Evolutionary conservation across 2,888 invertebrate species (phyloP).

Genomic region (Trypoxylon attenuatum): DNA sequence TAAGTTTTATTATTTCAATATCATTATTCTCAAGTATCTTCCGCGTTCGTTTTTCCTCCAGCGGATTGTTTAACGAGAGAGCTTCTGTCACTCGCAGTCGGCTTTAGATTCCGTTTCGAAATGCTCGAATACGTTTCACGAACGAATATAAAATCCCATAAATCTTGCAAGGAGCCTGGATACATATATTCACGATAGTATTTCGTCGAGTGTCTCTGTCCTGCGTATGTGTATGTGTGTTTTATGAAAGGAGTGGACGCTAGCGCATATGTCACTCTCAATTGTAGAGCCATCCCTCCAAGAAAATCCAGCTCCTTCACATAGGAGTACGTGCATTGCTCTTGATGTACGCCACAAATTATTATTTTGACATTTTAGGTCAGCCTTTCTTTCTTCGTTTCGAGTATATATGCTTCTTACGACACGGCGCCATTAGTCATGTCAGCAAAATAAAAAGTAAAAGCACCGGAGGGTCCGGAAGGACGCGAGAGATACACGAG

Average conservation of each 20-base stretch:
- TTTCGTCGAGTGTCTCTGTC: too few relatives aligned
- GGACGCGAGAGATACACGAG: slow-evolving; percentile 58
- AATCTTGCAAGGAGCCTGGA: slow-evolving; percentile 6
- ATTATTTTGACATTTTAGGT: slow-evolving; percentile 64
- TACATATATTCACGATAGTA: too few relatives aligned
- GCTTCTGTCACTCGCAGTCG: too few relatives aligned
- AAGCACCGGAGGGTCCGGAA: background rate
- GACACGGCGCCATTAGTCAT: slow-evolving; percentile 61
- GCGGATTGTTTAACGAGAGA: too few relatives aligned
- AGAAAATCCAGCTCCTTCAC: slow-evolving; percentile 39
- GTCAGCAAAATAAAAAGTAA: slow-evolving; percentile 58
- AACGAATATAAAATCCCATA: slow-evolving; percentile 7
- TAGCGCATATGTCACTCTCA: slow-evolving; percentile 14
- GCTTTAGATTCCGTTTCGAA: background rate
- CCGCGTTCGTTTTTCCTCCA: too few relatives aligned
- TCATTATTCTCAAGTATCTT: too few relatives aligned
- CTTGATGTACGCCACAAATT: slow-evolving; percentile 60
- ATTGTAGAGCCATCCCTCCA: slow-evolving; percentile 21
- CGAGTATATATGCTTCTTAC: slow-evolving; percentile 36
- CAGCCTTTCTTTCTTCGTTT: slow-evolving; percentile 48
- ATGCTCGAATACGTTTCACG: background rate
- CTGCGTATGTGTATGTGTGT: background rate
- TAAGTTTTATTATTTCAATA: too few relatives aligned
- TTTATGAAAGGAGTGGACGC: slow-evolving; percentile 25
- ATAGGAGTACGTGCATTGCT: slow-evolving; percentile 35